A percentile compares a stretch with the other conserved stretches of the same genome.
Conservation (phyloP, 2,888 invertebrate genomes). For the Eupithecia subfuscata region DNA sequence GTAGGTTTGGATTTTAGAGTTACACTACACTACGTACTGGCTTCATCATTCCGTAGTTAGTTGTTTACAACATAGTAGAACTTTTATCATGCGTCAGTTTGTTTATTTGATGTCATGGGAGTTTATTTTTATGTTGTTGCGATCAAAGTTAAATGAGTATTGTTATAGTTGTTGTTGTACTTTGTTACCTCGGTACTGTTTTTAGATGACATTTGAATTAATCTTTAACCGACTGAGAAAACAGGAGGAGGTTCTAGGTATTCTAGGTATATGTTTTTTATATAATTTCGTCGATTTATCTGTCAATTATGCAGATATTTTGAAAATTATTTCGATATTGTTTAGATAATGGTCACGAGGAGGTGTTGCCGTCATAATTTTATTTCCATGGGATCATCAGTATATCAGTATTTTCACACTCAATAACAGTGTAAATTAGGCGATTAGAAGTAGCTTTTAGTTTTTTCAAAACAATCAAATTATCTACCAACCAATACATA, state of each 20-base stretch:
- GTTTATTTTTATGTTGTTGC: not conserved
- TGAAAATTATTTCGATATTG: too few relatives aligned
- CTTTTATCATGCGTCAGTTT: not conserved
- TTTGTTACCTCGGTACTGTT: not conserved
- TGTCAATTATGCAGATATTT: too few relatives aligned
- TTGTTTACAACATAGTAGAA: constrained; percentile 3
- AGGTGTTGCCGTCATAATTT: too few relatives aligned
- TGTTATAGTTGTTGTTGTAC: not conserved
- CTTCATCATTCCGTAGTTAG: not conserved
- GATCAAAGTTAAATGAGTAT: constrained; percentile 12
- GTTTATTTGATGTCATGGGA: not conserved
- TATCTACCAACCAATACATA: not conserved
- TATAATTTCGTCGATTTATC: too few relatives aligned
- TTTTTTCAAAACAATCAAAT: too few relatives aligned
- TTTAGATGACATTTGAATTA: not conserved
- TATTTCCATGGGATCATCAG: too few relatives aligned
- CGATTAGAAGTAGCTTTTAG: too few relatives aligned
- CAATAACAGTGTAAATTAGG: too few relatives aligned
- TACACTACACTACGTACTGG: not conserved
- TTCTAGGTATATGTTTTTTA: too few relatives aligned
- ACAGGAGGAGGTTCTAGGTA: too few relatives aligned
- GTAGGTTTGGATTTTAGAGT: not conserved
- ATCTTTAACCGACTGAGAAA: not conserved
- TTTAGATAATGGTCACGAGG: too few relatives aligned
- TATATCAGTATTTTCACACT: too few relatives aligned